A percentile compares a stretch with the other conserved stretches of the same genome.
phyloP scores from a whole-genome alignment of 2,888 invertebrate species.

The Boloria selene region DNA sequence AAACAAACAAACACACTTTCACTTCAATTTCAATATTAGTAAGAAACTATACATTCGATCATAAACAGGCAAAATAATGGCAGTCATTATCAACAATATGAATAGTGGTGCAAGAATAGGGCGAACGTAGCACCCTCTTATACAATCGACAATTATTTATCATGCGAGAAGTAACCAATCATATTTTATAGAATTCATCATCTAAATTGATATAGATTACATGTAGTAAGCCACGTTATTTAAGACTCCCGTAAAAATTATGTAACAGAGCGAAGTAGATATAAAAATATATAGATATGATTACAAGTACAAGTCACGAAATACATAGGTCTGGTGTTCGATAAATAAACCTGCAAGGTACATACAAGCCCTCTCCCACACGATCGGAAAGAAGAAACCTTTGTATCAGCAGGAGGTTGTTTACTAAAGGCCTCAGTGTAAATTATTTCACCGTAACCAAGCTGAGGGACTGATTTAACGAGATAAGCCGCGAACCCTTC shows the following conservation, averaged over 20 bases:
- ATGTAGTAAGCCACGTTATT: no score
- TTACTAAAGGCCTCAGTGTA: conserved; percentile 57
- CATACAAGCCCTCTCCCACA: conserved; percentile 21
- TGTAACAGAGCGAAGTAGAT: not conserved
- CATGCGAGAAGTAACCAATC: conserved; percentile 66
- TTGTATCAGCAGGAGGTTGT: conserved; percentile 59
- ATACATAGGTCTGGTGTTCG: not conserved
- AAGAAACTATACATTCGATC: conserved; percentile 12
- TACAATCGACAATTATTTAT: conserved; percentile 56
- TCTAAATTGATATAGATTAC: not conserved
- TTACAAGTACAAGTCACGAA: not conserved
- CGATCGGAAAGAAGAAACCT: conserved; percentile 52
- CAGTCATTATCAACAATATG: conserved; percentile 72
- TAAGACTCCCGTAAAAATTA: no score
- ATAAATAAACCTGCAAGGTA: not conserved
- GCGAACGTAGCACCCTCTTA: conserved; percentile 62
- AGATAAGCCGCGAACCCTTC: conserved; percentile 76
- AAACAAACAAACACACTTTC: not conserved
- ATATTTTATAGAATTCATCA: conserved; percentile 32
- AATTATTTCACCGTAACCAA: conserved; percentile 61
- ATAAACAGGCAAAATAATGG: conserved; percentile 46
- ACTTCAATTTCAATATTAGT: not conserved
- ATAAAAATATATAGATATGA: not conserved
- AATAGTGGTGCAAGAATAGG: conserved; percentile 65
- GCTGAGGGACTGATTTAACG: conserved; percentile 64